Evolutionary conservation across 2,888 invertebrate species (phyloP).

Genomic region (Invenusta paracnida): DNA sequence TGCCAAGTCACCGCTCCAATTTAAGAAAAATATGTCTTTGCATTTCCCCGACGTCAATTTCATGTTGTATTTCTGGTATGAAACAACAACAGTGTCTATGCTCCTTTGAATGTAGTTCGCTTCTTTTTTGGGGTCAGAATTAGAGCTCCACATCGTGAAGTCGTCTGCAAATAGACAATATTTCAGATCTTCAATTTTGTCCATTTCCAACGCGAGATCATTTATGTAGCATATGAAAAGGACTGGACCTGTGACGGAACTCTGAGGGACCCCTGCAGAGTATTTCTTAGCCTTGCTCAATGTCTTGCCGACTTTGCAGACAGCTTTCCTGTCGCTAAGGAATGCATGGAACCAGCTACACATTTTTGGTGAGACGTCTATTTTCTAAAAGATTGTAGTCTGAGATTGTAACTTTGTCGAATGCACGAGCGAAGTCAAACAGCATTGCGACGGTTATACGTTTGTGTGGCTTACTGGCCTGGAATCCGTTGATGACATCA

Average conservation of each 20-base stretch:
- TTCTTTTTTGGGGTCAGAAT: background rate
- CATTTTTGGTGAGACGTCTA: background rate
- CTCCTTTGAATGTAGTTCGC: background rate
- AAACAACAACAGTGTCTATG: background rate
- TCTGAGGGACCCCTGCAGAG: background rate
- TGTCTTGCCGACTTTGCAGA: background rate
- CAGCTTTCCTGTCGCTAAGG: background rate
- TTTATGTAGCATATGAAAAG: slow-evolving; percentile 7
- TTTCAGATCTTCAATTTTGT: background rate
- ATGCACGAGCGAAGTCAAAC: too few species aligned
- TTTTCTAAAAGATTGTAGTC: too few species aligned
- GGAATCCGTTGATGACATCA: too few species aligned
- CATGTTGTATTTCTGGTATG: background rate
- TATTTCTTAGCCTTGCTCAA: background rate
- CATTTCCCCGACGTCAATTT: too few species aligned
- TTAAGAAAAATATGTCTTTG: background rate
- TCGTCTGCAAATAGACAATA: background rate
- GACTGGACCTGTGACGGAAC: slow-evolving; percentile 1
- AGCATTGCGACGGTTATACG: too few species aligned
- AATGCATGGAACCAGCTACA: background rate
- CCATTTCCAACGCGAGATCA: background rate
- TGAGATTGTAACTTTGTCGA: too few species aligned
- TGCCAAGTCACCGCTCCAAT: background rate
- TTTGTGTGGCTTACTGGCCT: too few species aligned
- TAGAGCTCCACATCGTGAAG: background rate